A percentile compares a stretch with the other conserved stretches of the same genome.
phyloP scores from a whole-genome alignment of 2,888 invertebrate genomes.

The Torymus auratus region DNA sequence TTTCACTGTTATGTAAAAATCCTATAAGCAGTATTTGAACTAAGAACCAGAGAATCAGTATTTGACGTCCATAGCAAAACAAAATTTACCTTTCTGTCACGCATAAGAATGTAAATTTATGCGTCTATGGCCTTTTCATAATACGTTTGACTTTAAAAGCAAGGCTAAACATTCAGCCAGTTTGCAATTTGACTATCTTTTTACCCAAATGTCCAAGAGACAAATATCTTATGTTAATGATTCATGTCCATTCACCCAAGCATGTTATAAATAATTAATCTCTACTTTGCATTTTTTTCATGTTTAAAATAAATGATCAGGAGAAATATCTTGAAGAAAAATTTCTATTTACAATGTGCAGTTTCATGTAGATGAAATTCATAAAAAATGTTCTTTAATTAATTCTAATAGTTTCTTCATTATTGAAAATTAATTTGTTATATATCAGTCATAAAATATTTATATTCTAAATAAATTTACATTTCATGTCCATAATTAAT shows the following conservation, averaged over 20 bases:
- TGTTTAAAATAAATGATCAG: slow-evolving; percentile 19
- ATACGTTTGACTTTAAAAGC: slow-evolving; percentile 28
- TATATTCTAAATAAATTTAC: background rate
- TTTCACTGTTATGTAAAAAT: slow-evolving; percentile 24
- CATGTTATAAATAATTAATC: slow-evolving; percentile 46
- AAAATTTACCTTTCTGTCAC: slow-evolving; percentile 3
- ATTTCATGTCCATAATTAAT: background rate
- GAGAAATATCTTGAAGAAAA: background rate
- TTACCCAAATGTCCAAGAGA: slow-evolving; percentile 9
- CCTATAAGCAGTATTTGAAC: background rate
- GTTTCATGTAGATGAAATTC: too few relatives aligned
- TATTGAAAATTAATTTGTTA: too few relatives aligned
- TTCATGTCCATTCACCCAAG: slow-evolving; percentile 7
- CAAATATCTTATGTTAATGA: slow-evolving; percentile 32
- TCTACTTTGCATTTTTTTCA: slow-evolving; percentile 22
- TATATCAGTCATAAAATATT: background rate
- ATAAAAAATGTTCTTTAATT: too few relatives aligned
- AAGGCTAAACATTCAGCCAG: background rate
- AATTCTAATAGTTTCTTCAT: too few relatives aligned
- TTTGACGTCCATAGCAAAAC: background rate
- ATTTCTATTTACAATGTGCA: background rate
- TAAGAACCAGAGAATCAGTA: background rate
- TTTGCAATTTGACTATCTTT: slow-evolving; percentile 15
- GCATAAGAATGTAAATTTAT: slow-evolving; percentile 46
- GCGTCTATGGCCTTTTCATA: slow-evolving; percentile 11